Conservation (phyloP, 2,888 invertebrate genomes). For the Drosophila nr. perissopoda region DNA sequence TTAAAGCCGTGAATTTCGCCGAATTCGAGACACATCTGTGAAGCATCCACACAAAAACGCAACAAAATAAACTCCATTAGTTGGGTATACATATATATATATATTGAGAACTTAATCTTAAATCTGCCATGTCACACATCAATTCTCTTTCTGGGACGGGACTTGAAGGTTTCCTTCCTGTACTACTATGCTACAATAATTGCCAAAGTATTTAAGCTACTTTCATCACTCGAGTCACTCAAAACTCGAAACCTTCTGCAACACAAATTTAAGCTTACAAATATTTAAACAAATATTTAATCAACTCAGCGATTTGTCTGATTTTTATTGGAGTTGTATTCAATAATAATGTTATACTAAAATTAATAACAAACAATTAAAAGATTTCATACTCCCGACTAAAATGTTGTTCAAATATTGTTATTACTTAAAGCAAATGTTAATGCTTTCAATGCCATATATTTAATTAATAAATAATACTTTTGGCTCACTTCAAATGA, state of each 20-base stretch:
- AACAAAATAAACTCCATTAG: not conserved
- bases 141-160: not conserved
- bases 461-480: constrained; percentile 23
- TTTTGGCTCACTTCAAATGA: constrained; percentile 18
- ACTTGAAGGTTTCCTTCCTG: not conserved
- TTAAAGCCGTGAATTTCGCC: not conserved
- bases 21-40: not conserved
- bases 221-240: not conserved
- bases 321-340: not conserved
- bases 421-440: not conserved
- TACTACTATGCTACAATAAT: not conserved
- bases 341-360: constrained; percentile 11
- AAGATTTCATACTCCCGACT: not conserved
- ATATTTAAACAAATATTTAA: constrained; percentile 19
- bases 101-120: not conserved
- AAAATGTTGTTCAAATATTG: not conserved
- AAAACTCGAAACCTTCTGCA: not conserved
- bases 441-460: constrained; percentile 5
- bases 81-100: not conserved
- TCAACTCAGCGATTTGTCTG: not conserved
- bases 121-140: not conserved
- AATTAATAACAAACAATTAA: constrained; percentile 15
- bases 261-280: not conserved
- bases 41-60: not conserved
- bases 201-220: not conserved